These are phyloP conservation scores for Leistus spinibarbis DNA, from an alignment of 2,888 invertebrate species.

Conservation along the genomic window DNA sequence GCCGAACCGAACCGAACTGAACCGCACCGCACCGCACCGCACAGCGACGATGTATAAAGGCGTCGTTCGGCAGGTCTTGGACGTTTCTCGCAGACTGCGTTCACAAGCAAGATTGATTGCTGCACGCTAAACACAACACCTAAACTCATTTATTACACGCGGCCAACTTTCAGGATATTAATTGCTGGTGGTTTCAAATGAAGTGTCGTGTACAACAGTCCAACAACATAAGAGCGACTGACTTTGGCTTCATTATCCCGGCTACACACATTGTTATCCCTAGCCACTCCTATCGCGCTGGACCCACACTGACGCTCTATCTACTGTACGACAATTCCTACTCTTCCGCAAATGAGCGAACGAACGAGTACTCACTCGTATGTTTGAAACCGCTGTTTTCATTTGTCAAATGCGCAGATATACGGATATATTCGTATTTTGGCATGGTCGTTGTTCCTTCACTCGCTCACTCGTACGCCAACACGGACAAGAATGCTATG, in stretches of 20 bases:
- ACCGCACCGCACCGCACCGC: background rate
- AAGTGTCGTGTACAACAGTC: conserved; percentile 27
- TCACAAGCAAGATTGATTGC: conserved; percentile 34
- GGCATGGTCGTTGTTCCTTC: no score
- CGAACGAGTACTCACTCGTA: background rate
- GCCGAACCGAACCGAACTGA: background rate
- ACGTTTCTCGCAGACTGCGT: background rate
- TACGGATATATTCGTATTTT: no score
- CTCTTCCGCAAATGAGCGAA: background rate
- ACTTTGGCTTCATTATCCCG: background rate
- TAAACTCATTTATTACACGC: conserved; percentile 39
- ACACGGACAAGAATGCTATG: no score
- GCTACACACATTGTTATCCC: background rate
- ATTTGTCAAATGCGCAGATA: conserved; percentile 15
- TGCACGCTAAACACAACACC: conserved; percentile 38
- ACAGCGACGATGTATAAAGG: background rate
- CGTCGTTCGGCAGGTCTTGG: background rate
- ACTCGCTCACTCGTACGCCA: no score
- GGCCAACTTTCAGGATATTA: conserved; percentile 38
- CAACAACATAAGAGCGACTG: background rate
- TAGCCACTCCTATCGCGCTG: background rate
- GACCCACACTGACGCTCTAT: conserved; percentile 4
- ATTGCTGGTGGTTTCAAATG: conserved; percentile 39
- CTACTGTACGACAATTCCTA: background rate
- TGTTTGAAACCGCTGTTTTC: background rate